phyloP scores from a whole-genome alignment of 2,888 invertebrate species.

The Leptinotarsa rubiginosa region DNA sequence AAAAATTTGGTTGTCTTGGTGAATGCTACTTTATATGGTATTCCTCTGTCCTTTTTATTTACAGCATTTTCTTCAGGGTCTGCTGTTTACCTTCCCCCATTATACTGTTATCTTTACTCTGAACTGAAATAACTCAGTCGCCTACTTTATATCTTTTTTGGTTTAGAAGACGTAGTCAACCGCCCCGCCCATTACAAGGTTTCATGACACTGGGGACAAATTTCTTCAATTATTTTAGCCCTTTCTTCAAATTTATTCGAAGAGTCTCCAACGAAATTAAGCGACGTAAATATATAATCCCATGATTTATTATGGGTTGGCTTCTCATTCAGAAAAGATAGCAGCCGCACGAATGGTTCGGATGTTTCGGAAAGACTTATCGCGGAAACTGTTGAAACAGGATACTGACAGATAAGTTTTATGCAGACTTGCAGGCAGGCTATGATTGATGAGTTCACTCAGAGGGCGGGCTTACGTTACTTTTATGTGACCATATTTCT shows the following conservation, averaged over 20 bases:
- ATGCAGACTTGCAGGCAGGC: slow-evolving; percentile 5
- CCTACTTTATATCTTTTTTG: too few relatives aligned
- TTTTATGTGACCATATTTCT: slow-evolving; percentile 13
- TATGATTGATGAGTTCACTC: slow-evolving; percentile 12
- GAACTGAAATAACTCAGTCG: too few relatives aligned
- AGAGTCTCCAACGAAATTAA: not conserved
- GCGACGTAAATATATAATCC: not conserved
- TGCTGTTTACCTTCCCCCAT: too few relatives aligned
- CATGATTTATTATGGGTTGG: slow-evolving; percentile 1
- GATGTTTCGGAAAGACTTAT: not conserved
- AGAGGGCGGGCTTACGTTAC: not conserved
- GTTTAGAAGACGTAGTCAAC: too few relatives aligned
- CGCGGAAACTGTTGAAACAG: slow-evolving; percentile 12
- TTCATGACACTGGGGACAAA: too few relatives aligned
- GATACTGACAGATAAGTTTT: slow-evolving; percentile 13
- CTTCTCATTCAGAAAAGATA: slow-evolving; percentile 11
- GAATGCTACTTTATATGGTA: too few relatives aligned
- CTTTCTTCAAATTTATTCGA: not conserved
- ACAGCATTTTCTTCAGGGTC: too few relatives aligned
- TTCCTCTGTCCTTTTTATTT: too few relatives aligned
- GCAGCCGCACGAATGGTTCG: slow-evolving; percentile 7
- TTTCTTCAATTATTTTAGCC: too few relatives aligned
- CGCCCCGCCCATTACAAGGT: too few relatives aligned
- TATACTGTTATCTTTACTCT: too few relatives aligned
- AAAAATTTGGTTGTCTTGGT: too few relatives aligned